Evolutionary conservation across 64 coral and sea anemone species (phyloP).

Genomic region (Dendronephthya gigantea): DNA sequence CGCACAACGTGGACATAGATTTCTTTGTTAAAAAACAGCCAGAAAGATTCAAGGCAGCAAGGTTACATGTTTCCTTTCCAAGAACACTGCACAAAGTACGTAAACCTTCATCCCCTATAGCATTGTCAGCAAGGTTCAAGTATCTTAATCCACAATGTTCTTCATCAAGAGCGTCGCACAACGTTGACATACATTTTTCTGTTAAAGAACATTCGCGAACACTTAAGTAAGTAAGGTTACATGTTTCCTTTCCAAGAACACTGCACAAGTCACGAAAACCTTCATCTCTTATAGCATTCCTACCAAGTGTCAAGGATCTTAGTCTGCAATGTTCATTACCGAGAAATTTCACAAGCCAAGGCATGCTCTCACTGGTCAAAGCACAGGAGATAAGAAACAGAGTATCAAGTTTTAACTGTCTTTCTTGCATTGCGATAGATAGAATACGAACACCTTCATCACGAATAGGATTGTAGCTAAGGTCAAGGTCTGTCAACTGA

Average conservation of each 20-base stretch:
- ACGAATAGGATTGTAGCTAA: background rate
- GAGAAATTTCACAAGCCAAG: too few relatives aligned
- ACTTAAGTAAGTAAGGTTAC: background rate
- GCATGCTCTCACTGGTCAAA: too few relatives aligned
- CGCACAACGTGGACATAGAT: background rate
- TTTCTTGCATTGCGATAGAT: too few relatives aligned
- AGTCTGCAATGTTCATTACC: too few relatives aligned
- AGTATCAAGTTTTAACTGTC: too few relatives aligned
- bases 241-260: background rate
- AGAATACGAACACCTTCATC: background rate
- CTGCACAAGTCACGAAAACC: background rate
- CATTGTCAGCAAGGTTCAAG: background rate
- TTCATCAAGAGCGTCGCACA: background rate
- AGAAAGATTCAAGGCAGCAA: background rate
- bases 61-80: background rate
- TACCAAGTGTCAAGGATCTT: too few relatives aligned
- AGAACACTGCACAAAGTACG: background rate
- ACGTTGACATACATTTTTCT: background rate
- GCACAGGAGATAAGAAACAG: too few relatives aligned
- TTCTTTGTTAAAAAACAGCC: background rate
- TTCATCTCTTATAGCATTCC: background rate
- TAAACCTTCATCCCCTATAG: background rate
- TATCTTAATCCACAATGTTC: background rate
- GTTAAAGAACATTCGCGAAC: background rate
- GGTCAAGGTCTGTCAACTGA: background rate